Evolutionary conservation across 2,888 invertebrate species (phyloP), one percentile per base, ranked within the genome.

Genomic region (Spodoptera exigua): DNA sequence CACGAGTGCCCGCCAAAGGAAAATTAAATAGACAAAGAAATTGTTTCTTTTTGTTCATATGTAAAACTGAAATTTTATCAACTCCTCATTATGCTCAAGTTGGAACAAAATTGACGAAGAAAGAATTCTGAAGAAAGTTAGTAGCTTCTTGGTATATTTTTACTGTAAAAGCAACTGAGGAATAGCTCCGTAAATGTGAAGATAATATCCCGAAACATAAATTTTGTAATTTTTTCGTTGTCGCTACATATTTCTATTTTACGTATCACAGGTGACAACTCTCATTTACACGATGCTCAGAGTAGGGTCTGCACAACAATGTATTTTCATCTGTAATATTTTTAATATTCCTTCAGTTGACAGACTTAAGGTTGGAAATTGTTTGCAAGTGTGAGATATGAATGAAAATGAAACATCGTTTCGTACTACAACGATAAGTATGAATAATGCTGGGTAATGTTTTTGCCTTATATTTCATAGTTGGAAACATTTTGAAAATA

Each of bases 261-360:
- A 66, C 66, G 54, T 74, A 74, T 76, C 78, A 70, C 70, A 79
- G 73, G 73, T 78, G 80, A 79, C 78, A 78, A 67, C 69, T 71
- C 70, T 77, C 79, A 75, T 79, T 80, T 80, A 66, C 59, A 56
- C 61, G 54, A 43, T 65, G 62, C 65, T 60, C 62, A 67, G 65
- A 70, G 70, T 68, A 68, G 53, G 73, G 75, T 74, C 58, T 58
- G 44, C 56, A 64, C 54, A 72, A 67, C 75, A 69, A 60, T 61
- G 44, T 44, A 49, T 48, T 47, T 53, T 21, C 32, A 14, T 37
- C 34, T 35, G n/a, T n/a, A 18, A 43, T 52, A 59, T 62, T 47
- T 47, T 49, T 45, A 55, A 48, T 61, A 53, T 18, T 55, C 53
- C 62, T 59, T 63, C 54, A 21, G 1, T 7, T n/a, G 17, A 0